phyloP scores from a whole-genome alignment of 2,888 invertebrate species.

The Lepas anatifera region DNA sequence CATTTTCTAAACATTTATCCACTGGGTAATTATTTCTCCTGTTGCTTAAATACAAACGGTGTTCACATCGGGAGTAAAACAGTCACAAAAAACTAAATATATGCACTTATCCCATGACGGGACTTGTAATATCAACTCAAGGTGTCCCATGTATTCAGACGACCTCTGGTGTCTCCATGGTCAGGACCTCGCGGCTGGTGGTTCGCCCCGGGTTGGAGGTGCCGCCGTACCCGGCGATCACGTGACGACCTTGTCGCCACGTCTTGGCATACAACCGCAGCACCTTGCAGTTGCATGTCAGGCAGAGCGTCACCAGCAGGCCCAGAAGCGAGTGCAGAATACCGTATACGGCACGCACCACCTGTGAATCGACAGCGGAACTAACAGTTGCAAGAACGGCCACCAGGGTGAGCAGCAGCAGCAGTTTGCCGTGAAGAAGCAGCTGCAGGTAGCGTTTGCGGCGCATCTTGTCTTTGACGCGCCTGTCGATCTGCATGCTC shows the following conservation, averaged over 20 bases:
- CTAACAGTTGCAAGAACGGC: constrained; percentile 33
- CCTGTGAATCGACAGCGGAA: constrained; percentile 8
- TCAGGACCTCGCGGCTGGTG: background rate
- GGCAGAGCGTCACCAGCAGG: constrained; percentile 47
- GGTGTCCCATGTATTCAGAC: too few relatives aligned
- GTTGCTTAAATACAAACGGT: too few relatives aligned
- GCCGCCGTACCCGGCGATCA: background rate
- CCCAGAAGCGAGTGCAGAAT: constrained; percentile 40
- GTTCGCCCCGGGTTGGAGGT: background rate
- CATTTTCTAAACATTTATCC: too few relatives aligned
- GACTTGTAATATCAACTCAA: too few relatives aligned
- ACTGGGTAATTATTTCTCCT: too few relatives aligned
- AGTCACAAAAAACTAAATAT: too few relatives aligned
- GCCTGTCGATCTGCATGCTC: constrained; percentile 40
- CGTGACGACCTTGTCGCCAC: constrained; percentile 22
- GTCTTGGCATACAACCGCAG: constrained; percentile 28
- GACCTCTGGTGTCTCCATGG: background rate
- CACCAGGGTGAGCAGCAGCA: constrained; percentile 38
- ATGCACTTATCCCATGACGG: too few relatives aligned
- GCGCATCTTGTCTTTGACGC: constrained; percentile 47
- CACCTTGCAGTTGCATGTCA: constrained; percentile 48
- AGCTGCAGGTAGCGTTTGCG: constrained; percentile 45
- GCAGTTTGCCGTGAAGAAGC: constrained; percentile 46
- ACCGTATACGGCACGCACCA: constrained; percentile 34
- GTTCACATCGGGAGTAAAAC: too few relatives aligned